Conservation (phyloP, 1,140 invertebrate species). For the Lepidurus packardi region DNA sequence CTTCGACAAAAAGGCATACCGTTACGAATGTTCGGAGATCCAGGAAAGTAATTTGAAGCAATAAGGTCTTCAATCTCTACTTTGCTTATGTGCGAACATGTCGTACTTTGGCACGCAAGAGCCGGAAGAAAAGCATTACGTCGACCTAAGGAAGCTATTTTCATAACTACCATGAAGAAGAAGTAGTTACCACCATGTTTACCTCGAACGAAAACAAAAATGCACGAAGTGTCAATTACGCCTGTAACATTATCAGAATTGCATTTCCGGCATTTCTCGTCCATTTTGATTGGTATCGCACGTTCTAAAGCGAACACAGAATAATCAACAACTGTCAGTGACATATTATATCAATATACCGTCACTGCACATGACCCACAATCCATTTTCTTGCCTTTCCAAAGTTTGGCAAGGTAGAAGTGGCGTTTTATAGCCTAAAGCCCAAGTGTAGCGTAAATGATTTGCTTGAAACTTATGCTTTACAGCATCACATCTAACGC, state of each 20-base stretch:
- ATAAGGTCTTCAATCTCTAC: neutral
- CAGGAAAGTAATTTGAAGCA: neutral
- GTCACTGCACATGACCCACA: neutral
- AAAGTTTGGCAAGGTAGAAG: neutral
- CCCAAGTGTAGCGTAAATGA: neutral
- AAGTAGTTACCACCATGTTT: neutral
- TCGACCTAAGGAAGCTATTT: neutral
- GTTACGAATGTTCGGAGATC: neutral
- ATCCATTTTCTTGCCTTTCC: neutral
- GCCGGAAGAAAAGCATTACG: too few relatives aligned
- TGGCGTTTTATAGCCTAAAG: neutral
- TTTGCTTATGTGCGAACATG: neutral
- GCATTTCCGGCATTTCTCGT: neutral
- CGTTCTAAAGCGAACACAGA: neutral
- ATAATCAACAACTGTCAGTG: neutral
- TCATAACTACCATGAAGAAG: neutral
- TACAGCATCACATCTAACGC: constrained; percentile 5
- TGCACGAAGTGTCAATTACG: neutral
- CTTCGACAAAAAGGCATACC: neutral
- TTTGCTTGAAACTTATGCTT: neutral
- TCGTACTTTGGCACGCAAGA: too few relatives aligned
- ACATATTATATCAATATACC: neutral
- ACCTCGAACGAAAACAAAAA: neutral
- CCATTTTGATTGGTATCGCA: constrained; percentile 5
- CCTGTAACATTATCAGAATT: neutral